Conservation (phyloP, 1,140 invertebrate species). For the Drosophila pseudoobscura region DNA sequence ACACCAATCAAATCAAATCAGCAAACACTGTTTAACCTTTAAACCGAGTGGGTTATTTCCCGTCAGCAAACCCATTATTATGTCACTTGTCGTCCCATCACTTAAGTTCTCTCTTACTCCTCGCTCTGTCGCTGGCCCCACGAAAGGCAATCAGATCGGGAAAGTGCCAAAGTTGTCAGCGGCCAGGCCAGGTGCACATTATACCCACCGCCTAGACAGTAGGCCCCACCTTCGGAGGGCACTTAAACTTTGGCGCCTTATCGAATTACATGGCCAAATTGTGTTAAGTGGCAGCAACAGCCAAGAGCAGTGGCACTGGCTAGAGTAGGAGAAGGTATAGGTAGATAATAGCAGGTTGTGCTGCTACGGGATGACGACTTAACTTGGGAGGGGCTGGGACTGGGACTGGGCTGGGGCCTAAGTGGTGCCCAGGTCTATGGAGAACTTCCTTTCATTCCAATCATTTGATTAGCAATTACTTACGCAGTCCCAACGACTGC, state of each 20-base stretch:
- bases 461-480: conserved; percentile 79
- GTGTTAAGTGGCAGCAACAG: conserved; percentile 26
- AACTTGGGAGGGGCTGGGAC: neutral
- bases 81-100: conserved; percentile 22
- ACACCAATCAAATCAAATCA: too few relatives aligned
- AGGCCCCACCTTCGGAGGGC: conserved; percentile 24
- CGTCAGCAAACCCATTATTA: conserved; percentile 10
- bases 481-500: conserved; percentile 9
- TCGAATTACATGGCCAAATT: conserved; percentile 76
- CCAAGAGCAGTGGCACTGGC: neutral
- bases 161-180: conserved; percentile 44
- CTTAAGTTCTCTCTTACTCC: conserved; percentile 10
- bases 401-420: conserved; percentile 18
- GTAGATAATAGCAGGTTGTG: conserved; percentile 7
- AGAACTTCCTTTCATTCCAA: conserved; percentile 55
- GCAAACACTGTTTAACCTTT: too few relatives aligned
- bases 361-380: conserved; percentile 21
- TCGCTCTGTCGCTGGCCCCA: neutral
- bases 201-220: neutral
- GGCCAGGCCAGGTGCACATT: conserved; percentile 7
- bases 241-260: conserved; percentile 65
- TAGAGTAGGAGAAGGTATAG: neutral
- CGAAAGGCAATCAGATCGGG: neutral
- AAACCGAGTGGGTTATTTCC: too few relatives aligned
- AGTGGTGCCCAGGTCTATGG: conserved; percentile 64